These are phyloP conservation scores for Timema podura DNA, from an alignment of 2,888 invertebrate species.

Conservation along the genomic window DNA sequence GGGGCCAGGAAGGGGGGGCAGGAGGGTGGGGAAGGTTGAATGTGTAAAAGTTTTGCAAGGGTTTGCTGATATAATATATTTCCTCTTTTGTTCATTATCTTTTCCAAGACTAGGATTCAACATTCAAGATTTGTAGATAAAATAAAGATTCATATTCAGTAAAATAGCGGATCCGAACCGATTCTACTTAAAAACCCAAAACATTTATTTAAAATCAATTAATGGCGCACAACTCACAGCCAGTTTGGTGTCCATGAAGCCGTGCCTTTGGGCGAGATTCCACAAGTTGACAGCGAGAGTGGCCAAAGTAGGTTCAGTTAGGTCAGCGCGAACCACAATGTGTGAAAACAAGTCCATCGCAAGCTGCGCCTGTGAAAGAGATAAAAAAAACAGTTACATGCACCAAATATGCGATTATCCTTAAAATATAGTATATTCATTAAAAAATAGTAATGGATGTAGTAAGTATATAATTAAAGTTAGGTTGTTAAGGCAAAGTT, in stretches of 20 bases:
- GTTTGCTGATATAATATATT: no score
- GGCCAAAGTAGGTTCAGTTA: slow-evolving; percentile 56
- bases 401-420: no score
- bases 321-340: slow-evolving; percentile 61
- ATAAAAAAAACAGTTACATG: neutral
- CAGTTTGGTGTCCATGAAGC: slow-evolving; percentile 52
- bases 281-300: slow-evolving; percentile 76
- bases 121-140: neutral
- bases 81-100: no score
- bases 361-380: slow-evolving; percentile 53
- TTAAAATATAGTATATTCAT: no score
- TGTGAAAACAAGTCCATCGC: slow-evolving; percentile 71
- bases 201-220: neutral
- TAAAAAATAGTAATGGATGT: no score
- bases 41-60: neutral
- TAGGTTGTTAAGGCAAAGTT: no score
- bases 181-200: neutral
- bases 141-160: neutral
- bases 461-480: no score
- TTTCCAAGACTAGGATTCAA: no score
- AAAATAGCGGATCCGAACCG: neutral
- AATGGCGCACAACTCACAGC: slow-evolving; percentile 41
- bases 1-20: neutral
- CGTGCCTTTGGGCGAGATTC: slow-evolving; percentile 69
- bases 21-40: neutral